These are phyloP conservation scores for Lacanobia oleracea DNA, from an alignment of 2,888 invertebrate genomes.

Conservation along the genomic window DNA sequence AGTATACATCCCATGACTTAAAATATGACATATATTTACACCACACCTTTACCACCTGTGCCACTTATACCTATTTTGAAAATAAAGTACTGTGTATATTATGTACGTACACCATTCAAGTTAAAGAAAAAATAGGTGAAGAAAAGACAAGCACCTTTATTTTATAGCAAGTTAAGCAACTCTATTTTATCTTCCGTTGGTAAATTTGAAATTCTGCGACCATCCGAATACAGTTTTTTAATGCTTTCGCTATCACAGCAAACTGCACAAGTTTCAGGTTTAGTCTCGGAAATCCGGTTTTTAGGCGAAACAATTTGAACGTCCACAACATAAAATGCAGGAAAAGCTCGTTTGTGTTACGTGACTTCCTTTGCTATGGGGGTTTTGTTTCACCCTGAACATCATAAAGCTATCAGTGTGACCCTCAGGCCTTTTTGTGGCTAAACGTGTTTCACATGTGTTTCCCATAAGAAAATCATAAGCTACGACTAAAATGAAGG, in stretches of 20 bases:
- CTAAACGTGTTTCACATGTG: conserved; percentile 31
- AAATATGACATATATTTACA: no score
- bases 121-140: no score
- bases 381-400: conserved; percentile 37
- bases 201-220: background rate
- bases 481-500: background rate
- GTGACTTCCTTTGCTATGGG: conserved; percentile 41
- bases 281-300: conserved; percentile 5
- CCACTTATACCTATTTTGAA: no score
- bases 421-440: conserved; percentile 34
- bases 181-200: background rate
- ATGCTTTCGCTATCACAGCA: background rate
- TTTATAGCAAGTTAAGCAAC: no score
- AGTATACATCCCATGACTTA: no score
- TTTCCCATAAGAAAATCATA: conserved; percentile 15
- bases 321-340: conserved; percentile 36
- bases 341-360: conserved; percentile 43
- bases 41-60: no score
- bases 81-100: no score
- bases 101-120: no score
- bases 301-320: conserved; percentile 9
- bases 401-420: conserved; percentile 57
- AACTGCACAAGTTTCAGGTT: conserved; percentile 13
- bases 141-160: no score
- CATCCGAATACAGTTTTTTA: no score